phyloP scores from a whole-genome alignment of 2,888 invertebrate species.

The Drosophila quinaria region DNA sequence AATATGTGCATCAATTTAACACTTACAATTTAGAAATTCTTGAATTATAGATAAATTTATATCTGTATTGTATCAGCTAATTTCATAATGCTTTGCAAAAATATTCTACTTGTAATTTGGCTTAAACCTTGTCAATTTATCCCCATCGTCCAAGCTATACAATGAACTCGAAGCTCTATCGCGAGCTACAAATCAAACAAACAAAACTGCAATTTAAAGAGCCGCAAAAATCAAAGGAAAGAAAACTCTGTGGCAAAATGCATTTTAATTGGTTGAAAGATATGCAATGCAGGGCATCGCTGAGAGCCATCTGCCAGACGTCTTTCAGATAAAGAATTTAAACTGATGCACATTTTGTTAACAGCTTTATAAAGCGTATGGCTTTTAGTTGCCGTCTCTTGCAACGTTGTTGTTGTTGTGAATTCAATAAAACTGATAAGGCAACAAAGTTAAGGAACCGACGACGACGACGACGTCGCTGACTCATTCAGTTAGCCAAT shows the following conservation, averaged over 20 bases:
- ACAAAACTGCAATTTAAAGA: constrained; percentile 64
- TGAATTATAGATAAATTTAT: not conserved
- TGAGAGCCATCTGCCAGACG: constrained; percentile 63
- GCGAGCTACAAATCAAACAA: constrained; percentile 47
- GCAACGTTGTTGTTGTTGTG: constrained; percentile 8
- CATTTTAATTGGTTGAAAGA: constrained; percentile 84
- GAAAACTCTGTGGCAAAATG: constrained; percentile 73
- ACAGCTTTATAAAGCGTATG: constrained; percentile 83
- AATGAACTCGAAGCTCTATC: constrained; percentile 41
- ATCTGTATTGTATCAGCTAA: too few species aligned
- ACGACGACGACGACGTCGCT: constrained; percentile 22
- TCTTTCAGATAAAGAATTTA: constrained; percentile 82
- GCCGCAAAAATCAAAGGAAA: constrained; percentile 26
- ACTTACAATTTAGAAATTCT: not conserved
- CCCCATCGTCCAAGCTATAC: not conserved
- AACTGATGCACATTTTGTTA: constrained; percentile 84
- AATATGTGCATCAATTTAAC: not conserved
- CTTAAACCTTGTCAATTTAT: not conserved
- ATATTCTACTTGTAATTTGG: not conserved
- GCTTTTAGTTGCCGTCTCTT: constrained; percentile 62
- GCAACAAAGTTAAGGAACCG: constrained; percentile 66
- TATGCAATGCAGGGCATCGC: constrained; percentile 79
- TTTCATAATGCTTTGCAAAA: not conserved
- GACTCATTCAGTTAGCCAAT: constrained; percentile 44
- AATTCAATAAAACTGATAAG: constrained; percentile 82